phyloP scores from a whole-genome alignment of 2,888 invertebrate species.

The Sinhomidia bicolor region DNA sequence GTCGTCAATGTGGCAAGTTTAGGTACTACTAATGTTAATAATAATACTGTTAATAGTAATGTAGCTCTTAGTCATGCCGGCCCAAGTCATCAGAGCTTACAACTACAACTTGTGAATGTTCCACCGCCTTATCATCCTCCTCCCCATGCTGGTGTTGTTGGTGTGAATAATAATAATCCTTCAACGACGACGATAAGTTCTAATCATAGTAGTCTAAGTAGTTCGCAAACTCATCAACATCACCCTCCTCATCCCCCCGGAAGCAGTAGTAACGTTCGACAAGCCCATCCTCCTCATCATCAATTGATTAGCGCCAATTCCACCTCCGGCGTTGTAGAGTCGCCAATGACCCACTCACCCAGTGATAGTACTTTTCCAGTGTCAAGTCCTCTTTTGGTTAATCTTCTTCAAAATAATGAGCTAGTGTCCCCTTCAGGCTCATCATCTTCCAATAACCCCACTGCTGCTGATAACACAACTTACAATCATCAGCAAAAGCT shows the following conservation, averaged over 20 bases:
- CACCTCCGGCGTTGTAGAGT: neutral
- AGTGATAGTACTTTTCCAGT: constrained; percentile 84
- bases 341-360: constrained; percentile 56
- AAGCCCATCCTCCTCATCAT: constrained; percentile 49
- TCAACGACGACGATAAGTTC: constrained; percentile 55
- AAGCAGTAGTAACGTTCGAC: no score
- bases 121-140: constrained; percentile 78
- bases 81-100: constrained; percentile 80
- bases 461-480: constrained; percentile 81
- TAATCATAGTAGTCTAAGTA: constrained; percentile 58
- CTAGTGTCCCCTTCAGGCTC: neutral
- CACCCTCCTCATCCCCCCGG: no score
- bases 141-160: constrained; percentile 6
- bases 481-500: constrained; percentile 70
- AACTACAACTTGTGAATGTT: constrained; percentile 77
- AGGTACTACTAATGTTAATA: constrained; percentile 60
- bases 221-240: neutral
- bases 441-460: constrained; percentile 29
- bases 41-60: constrained; percentile 57
- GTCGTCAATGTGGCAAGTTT: constrained; percentile 59
- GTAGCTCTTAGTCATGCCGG: constrained; percentile 73
- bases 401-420: constrained; percentile 92
- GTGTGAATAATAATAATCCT: constrained; percentile 69
- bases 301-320: constrained; percentile 30
- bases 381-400: constrained; percentile 94